Evolutionary conservation across 2,113 vertebrate species (phyloP).

Genomic region (Stictonetta naevosa): DNA sequence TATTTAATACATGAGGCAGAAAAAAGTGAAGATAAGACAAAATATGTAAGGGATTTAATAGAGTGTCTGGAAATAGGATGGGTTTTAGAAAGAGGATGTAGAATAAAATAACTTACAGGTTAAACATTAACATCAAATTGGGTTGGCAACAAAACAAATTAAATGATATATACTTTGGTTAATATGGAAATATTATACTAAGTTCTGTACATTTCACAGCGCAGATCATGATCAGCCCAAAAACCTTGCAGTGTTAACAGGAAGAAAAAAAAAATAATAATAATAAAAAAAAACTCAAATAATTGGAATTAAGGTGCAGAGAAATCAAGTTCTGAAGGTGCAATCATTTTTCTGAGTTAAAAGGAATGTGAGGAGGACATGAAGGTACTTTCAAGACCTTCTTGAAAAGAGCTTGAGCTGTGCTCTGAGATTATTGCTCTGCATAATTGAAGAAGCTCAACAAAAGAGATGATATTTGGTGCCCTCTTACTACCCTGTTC

Average conservation of each 20-base stretch:
- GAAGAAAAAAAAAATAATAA: not conserved
- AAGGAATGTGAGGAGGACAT: not conserved
- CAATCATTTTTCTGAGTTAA: not conserved
- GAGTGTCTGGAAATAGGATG: not conserved
- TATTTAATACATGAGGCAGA: conserved; percentile 37
- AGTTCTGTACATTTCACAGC: not conserved
- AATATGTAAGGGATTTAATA: not conserved
- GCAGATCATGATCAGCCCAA: not conserved
- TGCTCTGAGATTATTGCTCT: not conserved
- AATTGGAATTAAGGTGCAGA: not conserved
- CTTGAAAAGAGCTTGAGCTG: not conserved
- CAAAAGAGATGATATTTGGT: not conserved
- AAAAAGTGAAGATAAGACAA: not conserved
- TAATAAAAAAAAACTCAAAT: not conserved
- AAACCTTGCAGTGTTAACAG: not conserved
- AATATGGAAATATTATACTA: not conserved
- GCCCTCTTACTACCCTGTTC: not conserved
- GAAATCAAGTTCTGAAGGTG: not conserved
- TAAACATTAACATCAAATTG: not conserved
- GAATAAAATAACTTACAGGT: not conserved
- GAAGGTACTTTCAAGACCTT: not conserved
- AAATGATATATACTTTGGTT: not conserved
- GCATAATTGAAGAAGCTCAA: not conserved
- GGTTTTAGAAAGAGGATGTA: not conserved
- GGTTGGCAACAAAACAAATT: not conserved